Base-by-base conservation (phyloP, 2,888 invertebrate species). In the Craniophora ligustri region DNA sequence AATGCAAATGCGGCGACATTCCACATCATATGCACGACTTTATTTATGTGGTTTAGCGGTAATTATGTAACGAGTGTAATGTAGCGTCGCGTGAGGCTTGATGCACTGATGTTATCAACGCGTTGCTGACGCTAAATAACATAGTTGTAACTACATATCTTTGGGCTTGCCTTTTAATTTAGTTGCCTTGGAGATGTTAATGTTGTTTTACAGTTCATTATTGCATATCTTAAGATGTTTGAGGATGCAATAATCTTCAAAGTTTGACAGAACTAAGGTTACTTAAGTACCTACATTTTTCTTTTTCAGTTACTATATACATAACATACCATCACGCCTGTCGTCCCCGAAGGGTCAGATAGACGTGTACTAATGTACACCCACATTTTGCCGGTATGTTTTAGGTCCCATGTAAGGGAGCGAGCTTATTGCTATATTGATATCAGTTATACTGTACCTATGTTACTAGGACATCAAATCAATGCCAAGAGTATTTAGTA, bases 401-500 rank as follows among this genome's bases (percentile, higher is more conserved):
- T n/a, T n/a, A n/a, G n/a, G n/a, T n/a, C n/a, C n/a, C n/a, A n/a
- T n/a, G n/a, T n/a, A n/a, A n/a, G n/a, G n/a, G n/a, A n/a, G n/a
- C n/a, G n/a, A n/a, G n/a, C n/a, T n/a, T n/a, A n/a, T n/a, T n/a
- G n/a, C n/a, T n/a, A n/a, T n/a, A n/a, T n/a, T n/a, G n/a, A n/a
- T n/a, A n/a, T n/a, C n/a, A n/a, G n/a, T n/a, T n/a, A n/a, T n/a
- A n/a, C n/a, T n/a, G n/a, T n/a, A 40, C 48, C 30, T 36, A 46
- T 59, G 56, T 53, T 65, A 63, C 32, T 67, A 55, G 64, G 72
- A 67, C 57, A 56, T 65, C n/a, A n/a, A n/a, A 65, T 59, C 55
- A 71, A 67, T 67, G 66, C 54, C 46, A 65, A 41, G 31, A 40
- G 49, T 63, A 48, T 68, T 73, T 66, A 49, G 39, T 67, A 63